Evolutionary conservation across 2,888 invertebrate species (phyloP).

Genomic region (Ophion costatus): DNA sequence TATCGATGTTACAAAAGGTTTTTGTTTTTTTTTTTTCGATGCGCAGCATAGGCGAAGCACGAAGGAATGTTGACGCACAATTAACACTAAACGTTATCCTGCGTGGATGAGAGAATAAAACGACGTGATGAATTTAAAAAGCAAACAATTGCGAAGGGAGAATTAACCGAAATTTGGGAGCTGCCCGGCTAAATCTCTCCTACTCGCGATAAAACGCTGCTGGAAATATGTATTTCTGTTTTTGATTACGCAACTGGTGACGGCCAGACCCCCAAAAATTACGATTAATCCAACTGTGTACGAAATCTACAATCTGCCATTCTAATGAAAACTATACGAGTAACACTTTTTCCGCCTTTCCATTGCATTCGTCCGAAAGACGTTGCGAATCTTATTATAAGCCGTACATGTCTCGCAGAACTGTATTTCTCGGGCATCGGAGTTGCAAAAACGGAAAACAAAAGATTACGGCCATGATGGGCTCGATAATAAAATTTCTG

Average conservation of each 20-base stretch:
- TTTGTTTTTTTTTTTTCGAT: not conserved
- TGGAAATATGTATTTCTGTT: slow-evolving; percentile 6
- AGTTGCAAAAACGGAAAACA: slow-evolving; percentile 26
- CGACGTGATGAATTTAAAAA: slow-evolving; percentile 7
- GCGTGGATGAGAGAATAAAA: slow-evolving; percentile 18
- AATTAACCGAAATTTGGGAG: slow-evolving; percentile 40
- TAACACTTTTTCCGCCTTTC: slow-evolving; percentile 6
- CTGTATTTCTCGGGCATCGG: slow-evolving; percentile 23
- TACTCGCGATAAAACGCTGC: not conserved
- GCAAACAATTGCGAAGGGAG: slow-evolving; percentile 2
- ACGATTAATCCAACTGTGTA: slow-evolving; percentile 40
- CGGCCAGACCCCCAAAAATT: slow-evolving; percentile 11
- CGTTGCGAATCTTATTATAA: slow-evolving; percentile 30
- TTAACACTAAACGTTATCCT: slow-evolving; percentile 58
- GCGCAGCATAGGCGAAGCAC: slow-evolving; percentile 45
- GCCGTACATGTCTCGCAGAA: slow-evolving; percentile 36
- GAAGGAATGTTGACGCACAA: slow-evolving; percentile 61
- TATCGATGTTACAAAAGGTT: slow-evolving; percentile 29
- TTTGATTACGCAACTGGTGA: slow-evolving; percentile 13
- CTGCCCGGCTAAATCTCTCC: slow-evolving; percentile 12
- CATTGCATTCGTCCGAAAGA: slow-evolving; percentile 22
- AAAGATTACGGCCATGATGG: slow-evolving; percentile 35
- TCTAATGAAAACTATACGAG: slow-evolving; percentile 20
- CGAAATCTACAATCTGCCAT: slow-evolving; percentile 55
- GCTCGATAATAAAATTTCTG: slow-evolving; percentile 6